Evolutionary conservation across 1,140 invertebrate species (phyloP), one percentile per base, ranked within the genome.

Genomic region (Drosophila nebulosa): DNA sequence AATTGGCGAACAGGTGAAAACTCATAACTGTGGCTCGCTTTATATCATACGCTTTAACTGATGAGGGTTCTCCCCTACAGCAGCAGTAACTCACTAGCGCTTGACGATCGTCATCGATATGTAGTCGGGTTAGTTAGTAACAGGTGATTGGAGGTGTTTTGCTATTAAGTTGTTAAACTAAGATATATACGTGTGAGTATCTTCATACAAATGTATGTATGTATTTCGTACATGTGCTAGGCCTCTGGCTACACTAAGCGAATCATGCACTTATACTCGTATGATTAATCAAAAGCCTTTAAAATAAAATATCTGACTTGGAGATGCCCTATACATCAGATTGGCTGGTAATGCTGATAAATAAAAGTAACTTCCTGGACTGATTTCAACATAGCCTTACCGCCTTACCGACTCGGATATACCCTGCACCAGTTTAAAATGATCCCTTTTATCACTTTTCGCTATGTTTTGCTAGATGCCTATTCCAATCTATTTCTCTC

Each of bases 81-180:
- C 10, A 22, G 18, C 53, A 32, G 18, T 56, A 21, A 56, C 9
- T 32, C 53, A 27, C 18, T 32, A 32, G 5, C 27, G 16, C 16
- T 12, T 66, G 67, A 64, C 65, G 65, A 52, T 69, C 73, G 52
- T 58, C 53, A 32, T 42, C 50, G 27, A 42, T 46, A 55, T 51
- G 36, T 26, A 46, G 30, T 51, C 22, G 21, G 30, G 30, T 22
- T n/a, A 39, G 14, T 30, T 24, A n/a, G 59, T 32, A 74, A 74
- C 72, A 75, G 73, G 73, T 75, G 73, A 75, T 69, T 58, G 53
- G 16, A 55, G 52, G 24, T 60, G 24, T 77, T 76, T 86, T 75
- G 70, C 88, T 86, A 86, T 86, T 86, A 89, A 86, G 83, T 86
- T 86, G 83, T 86, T 86, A 88, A 86, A 67, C 75, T 83, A 77